Evolutionary conservation across 2,888 invertebrate genomes (phyloP).

Genomic region (Drosophila buzzatii): DNA sequence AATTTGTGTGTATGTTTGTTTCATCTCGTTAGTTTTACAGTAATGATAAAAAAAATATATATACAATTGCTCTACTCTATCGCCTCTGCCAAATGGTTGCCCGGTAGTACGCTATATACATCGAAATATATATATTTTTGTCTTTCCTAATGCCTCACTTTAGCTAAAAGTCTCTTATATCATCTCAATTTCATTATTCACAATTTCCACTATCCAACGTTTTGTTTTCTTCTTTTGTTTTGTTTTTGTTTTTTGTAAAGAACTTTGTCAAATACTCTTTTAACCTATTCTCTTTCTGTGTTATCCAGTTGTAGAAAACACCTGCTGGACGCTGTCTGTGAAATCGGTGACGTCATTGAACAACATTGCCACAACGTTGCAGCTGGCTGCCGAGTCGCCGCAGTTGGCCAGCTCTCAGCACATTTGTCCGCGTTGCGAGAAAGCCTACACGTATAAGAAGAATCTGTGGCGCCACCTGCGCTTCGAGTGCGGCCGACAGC

Average conservation of each 20-base stretch:
- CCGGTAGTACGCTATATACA: constrained; percentile 33
- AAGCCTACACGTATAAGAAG: constrained; percentile 87
- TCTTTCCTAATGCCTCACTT: constrained; percentile 29
- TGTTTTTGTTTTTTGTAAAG: background rate
- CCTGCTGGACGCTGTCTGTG: constrained; percentile 82
- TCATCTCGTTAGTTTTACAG: constrained; percentile 45
- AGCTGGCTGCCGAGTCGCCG: constrained; percentile 52
- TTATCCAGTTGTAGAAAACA: constrained; percentile 76
- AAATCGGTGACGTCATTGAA: constrained; percentile 85
- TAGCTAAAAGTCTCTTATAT: constrained; percentile 36
- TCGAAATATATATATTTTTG: constrained; percentile 19
- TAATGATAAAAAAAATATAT: constrained; percentile 18
- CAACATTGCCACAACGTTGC: constrained; percentile 61
- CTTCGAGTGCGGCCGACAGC: constrained; percentile 87
- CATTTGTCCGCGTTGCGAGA: constrained; percentile 87
- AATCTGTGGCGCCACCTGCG: constrained; percentile 87
- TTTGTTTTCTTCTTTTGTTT: constrained; percentile 14
- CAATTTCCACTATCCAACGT: constrained; percentile 4
- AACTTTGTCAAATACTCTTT: constrained; percentile 10
- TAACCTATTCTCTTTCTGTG: constrained; percentile 69
- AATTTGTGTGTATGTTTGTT: constrained; percentile 9
- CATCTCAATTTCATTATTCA: constrained; percentile 24
- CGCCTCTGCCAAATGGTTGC: constrained; percentile 54
- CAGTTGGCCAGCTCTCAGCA: constrained; percentile 71
- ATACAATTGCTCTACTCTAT: constrained; percentile 37